Evolutionary conservation across 2,797 vertebrate species (phyloP), one percentile per base, ranked within the genome.

Genomic region (Labeo calbasu): DNA sequence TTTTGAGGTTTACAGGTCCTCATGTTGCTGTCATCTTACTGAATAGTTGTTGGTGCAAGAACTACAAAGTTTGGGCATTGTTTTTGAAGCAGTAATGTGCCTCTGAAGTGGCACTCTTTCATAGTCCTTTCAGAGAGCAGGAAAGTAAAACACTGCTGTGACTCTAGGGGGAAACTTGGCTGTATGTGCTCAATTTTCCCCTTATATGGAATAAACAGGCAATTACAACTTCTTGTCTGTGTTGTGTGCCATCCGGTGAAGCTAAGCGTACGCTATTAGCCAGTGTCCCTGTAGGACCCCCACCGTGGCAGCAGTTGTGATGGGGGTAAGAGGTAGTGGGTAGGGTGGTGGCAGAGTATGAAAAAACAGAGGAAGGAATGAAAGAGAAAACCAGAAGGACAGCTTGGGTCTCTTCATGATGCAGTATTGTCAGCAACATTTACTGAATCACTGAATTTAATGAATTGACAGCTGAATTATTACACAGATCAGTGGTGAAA

Each of bases 381-480:
- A 14, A 36, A 69, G 19, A 66, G 57, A 32, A 25, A 68, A 55
- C 17, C 88, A 88, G 89, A 72, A 3, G 14, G 17, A 32, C 51
- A 21, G 53, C 40, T 48, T 32, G 40, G 78, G 78, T 71, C 81
- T 84, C 79, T 84, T 50, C 94, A 94, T 95, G 95, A 97, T 96
- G 97, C 95, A 94, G 95, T 95, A 94, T 94, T 95, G 96, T 97
- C 96, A 97, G 96, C 95, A 95, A 93, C 91, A 88, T 94, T 95
- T 94, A 94, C 94, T 94, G 93, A 95, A 96, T 94, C 94, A 94
- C 94, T 94, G 93, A 94, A 96, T 94, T 95, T 95, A 96, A 96
- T 95, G 93, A 96, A 96, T 96, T 98, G 97, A 97, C 97, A 96
- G 95, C 96, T 94, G 95, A 97, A 96, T 97, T 97, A 97, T 98